These are phyloP conservation scores for Pelodiscus sinensis DNA, from an alignment of 2,113 vertebrate genomes.

Conservation along the genomic window DNA sequence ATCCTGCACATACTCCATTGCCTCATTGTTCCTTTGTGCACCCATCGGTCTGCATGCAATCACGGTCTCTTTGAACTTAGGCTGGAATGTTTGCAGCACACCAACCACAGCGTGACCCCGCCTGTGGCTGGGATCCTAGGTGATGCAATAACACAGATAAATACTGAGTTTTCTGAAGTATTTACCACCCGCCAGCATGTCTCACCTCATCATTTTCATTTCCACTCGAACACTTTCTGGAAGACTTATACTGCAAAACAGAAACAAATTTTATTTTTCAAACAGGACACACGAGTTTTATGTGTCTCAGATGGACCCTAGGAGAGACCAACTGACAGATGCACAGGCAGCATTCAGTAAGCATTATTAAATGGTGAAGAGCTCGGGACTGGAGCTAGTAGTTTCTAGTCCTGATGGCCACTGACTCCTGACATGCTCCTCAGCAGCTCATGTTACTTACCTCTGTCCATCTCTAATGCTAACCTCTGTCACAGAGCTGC, in stretches of 20 bases:
- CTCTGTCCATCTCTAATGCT: neutral
- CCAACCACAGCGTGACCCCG: fast-evolving
- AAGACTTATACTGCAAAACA: slow-evolving; percentile 86
- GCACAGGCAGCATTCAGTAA: neutral
- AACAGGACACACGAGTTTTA: slow-evolving; percentile 26
- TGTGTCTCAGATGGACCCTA: neutral
- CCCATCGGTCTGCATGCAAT: neutral
- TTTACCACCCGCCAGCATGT: neutral
- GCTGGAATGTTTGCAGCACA: neutral
- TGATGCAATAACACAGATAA: neutral
- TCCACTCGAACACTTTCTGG: slow-evolving; percentile 88
- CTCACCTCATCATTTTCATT: slow-evolving; percentile 93
- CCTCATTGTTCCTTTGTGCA: too few relatives aligned
- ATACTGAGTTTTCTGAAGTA: neutral
- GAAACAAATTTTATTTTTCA: slow-evolving; percentile 52
- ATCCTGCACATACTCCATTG: neutral
- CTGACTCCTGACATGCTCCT: neutral
- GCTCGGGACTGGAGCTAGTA: neutral
- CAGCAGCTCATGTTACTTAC: neutral
- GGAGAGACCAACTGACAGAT: neutral
- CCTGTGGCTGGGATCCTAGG: fast-evolving
- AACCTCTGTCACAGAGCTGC: neutral
- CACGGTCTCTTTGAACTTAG: neutral
- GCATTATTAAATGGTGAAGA: slow-evolving; percentile 10
- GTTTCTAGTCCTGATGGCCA: neutral